Conservation (phyloP, 1,140 invertebrate species). For the Magallana angulata region DNA sequence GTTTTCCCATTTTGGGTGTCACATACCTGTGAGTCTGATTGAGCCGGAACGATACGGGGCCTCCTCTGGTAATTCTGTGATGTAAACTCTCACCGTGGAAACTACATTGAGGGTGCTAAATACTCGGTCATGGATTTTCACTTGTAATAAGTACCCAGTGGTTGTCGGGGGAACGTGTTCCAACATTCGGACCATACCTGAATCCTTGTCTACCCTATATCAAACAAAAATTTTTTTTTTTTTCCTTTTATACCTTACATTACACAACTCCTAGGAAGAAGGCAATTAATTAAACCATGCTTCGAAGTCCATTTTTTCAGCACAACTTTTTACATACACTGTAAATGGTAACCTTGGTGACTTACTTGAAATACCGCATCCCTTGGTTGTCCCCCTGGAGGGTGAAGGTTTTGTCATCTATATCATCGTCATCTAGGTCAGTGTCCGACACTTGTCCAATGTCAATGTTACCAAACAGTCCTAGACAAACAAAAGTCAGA, state of each 20-base stretch:
- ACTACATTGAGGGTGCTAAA: neutral
- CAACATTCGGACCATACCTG: constrained; percentile 42
- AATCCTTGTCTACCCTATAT: constrained; percentile 28
- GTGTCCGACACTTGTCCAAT: constrained; percentile 97
- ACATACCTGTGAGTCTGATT: constrained; percentile 44
- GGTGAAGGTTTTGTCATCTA: constrained; percentile 95
- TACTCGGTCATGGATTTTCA: neutral
- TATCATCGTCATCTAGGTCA: constrained; percentile 94
- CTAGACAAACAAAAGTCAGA: constrained; percentile 77
- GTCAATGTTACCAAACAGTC: constrained; percentile 93
- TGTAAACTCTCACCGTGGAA: constrained; percentile 43
- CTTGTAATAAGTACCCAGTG: constrained; percentile 1
- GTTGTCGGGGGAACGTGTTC: constrained; percentile 17
- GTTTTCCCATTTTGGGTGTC: no score
- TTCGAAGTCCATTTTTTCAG: no score
- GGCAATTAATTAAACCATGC: no score
- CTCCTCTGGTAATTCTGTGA: constrained; percentile 48
- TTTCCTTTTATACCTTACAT: no score
- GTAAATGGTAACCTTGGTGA: neutral
- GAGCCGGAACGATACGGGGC: constrained; percentile 52
- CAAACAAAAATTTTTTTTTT: neutral
- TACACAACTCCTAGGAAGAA: no score
- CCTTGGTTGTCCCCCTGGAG: neutral
- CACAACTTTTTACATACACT: no score
- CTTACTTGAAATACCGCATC: neutral